phyloP scores from a whole-genome alignment of 2,888 invertebrate species.

The Tholera decimalis region DNA sequence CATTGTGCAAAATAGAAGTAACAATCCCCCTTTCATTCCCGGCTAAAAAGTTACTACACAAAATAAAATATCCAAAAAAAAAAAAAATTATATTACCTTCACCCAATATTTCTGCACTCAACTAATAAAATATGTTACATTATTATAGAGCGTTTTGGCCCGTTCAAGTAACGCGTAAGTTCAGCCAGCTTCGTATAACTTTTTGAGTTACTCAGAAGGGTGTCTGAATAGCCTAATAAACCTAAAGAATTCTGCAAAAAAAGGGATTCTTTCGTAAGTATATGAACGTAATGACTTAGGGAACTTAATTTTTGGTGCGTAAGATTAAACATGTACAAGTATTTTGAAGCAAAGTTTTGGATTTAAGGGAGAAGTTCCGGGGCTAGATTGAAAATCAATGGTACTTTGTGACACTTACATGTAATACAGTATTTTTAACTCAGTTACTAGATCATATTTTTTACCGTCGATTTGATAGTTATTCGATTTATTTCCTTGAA shows the following conservation, averaged over 20 bases:
- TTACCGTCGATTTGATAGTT: too few species aligned
- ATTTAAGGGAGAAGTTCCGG: conserved; percentile 20
- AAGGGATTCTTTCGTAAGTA: conserved; percentile 59
- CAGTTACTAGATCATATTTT: not conserved
- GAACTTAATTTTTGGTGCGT: conserved; percentile 58
- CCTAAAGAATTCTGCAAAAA: conserved; percentile 59
- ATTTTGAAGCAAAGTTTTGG: conserved; percentile 22
- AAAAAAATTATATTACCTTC: conserved; percentile 26
- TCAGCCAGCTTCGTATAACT: conserved; percentile 61
- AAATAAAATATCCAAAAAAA: conserved; percentile 46
- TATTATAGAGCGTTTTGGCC: conserved; percentile 53
- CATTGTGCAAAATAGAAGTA: conserved; percentile 2
- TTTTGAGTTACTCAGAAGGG: conserved; percentile 63
- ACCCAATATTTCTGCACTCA: conserved; percentile 58
- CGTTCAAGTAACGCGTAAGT: conserved; percentile 64
- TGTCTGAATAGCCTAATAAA: conserved; percentile 64
- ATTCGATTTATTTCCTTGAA: too few species aligned
- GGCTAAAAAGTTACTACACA: conserved; percentile 39
- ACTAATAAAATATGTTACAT: conserved; percentile 65
- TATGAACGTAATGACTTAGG: conserved; percentile 63
- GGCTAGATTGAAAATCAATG: conserved; percentile 15
- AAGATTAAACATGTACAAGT: conserved; percentile 32
- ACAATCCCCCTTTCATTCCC: conserved; percentile 8
- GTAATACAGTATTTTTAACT: not conserved
- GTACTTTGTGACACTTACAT: conserved; percentile 25